Base-by-base conservation (phyloP, 1,140 invertebrate species). In the Hermatobates lingyangjiaoensis region DNA sequence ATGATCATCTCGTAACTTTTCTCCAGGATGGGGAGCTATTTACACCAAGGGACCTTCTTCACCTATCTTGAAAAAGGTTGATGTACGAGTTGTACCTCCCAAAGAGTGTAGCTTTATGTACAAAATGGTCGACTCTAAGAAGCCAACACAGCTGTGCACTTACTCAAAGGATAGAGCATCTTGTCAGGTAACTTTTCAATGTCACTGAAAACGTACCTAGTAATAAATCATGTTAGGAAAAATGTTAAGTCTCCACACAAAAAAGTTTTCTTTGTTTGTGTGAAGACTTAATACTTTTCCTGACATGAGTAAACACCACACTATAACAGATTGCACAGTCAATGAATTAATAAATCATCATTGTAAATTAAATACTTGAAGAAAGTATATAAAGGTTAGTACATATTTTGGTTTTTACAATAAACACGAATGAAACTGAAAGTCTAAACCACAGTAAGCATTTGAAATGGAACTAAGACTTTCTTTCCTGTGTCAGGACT, bases 21-120 rank as follows among this genome's bases (percentile, higher is more conserved):
- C n/a, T n/a, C n/a, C 39, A 79, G 80, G 80, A 47, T 83, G 79
- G 79, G 80, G 81, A 23, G 71, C 72, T 0, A 61, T 64, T 3
- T 68, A 66, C 24, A 72, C 69, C 49, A 71, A 68, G 15, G 77
- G 77, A 0, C 61, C 65, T 0, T 65, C 60, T 4, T 74, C 79
- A 1, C 62, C 70, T 5, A 62, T 67, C 4, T 67, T 84, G 0
- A 66, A 68, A 55, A 73, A 79, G 60, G 74, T 75, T 0, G 60
- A 68, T 12, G 54, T 83, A 1, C 66, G 68, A 15, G 73, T 83
- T 0, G 67, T 75, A 44, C 65, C 64, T 1, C 67, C 71, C 15
- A n/a, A 52, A 0, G 40, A 67, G 1, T 83, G 80, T 60, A 52
- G 55, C 21, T 18, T 42, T 7, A 42, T 42, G 39, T 50, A 55